Conservation (phyloP, 2,888 invertebrate genomes). For the Labia minor region DNA sequence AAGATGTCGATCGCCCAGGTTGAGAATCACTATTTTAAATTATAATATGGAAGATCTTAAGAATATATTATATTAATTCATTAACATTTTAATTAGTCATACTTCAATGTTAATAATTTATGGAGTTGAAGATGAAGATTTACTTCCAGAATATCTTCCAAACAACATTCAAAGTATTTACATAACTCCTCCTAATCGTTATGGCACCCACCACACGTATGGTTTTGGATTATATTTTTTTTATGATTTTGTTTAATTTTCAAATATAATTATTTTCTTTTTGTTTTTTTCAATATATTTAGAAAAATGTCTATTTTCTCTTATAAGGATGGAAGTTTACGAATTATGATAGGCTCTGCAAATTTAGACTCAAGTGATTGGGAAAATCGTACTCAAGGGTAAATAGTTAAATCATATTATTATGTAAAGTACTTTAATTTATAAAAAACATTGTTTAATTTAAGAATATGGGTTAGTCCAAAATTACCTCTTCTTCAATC, state of each 20-base stretch:
- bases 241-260: too few species aligned
- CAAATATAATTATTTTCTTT: too few species aligned
- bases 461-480: conserved; percentile 82
- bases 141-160: not conserved
- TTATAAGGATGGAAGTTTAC: conserved; percentile 68
- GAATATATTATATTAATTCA: too few species aligned
- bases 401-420: conserved; percentile 27
- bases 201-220: not conserved
- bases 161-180: not conserved
- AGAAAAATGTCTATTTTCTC: conserved; percentile 80
- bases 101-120: not conserved
- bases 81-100: too few species aligned
- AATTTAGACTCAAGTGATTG: conserved; percentile 87
- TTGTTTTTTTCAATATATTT: conserved; percentile 28
- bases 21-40: too few species aligned
- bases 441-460: conserved; percentile 26
- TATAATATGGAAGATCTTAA: too few species aligned
- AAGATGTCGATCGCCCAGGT: too few species aligned
- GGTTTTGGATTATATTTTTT: too few species aligned
- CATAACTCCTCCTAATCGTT: not conserved
- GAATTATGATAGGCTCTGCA: conserved; percentile 82
- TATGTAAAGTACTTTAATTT: not conserved
- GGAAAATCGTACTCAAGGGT: conserved; percentile 90
- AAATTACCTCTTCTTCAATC: conserved; percentile 52
- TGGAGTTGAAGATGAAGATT: not conserved